Evolutionary conservation across 2,797 vertebrate species (phyloP), one percentile per base, ranked within the genome.

Genomic region (Tangara arthus): DNA sequence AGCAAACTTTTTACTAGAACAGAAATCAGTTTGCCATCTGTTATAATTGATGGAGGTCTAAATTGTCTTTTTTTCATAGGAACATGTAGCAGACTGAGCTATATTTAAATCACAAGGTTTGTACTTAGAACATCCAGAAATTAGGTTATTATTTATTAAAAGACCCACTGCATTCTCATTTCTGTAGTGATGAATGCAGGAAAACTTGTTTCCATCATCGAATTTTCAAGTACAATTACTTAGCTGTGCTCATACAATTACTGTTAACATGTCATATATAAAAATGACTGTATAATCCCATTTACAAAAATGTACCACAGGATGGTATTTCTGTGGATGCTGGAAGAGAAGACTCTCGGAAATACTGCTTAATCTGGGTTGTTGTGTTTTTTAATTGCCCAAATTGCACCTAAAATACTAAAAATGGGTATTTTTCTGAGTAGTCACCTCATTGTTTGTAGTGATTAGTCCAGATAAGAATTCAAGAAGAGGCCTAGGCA

Each of bases 81-180:
- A 87, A 70, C 68, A 44, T 64, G 89, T 44, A 90, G 52, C 75
- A 91, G 82, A 84, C 24, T 32, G 46, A 90, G 59, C 44, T 79
- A 12, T 76, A 73, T 89, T 94, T 93, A 87, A 91, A 85, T 90
- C 8, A 0, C 41, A 49, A 78, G 50, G 37, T 73, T 95, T 80
- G 56, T 82, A 71, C 80, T 91, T 61, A 57, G 70, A 91, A 61
- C 39, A 83, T 64, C 32, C 41, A 94, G 86, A 93, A 95, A 95
- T 91, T 60, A 73, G 57, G 72, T 94, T 93, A 77, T 82, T 90
- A 77, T 87, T 96, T 87, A 91, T 93, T 89, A 68, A 95, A 91
- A 87, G 8, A 2, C 42, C 46, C 44, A 63, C 63, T 92, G 66
- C 63, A 57, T 86, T 79, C 39, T 83, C 21, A 7, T 83, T 94